Conservation (phyloP, 2,888 invertebrate genomes). For the Cotesia congregata region DNA sequence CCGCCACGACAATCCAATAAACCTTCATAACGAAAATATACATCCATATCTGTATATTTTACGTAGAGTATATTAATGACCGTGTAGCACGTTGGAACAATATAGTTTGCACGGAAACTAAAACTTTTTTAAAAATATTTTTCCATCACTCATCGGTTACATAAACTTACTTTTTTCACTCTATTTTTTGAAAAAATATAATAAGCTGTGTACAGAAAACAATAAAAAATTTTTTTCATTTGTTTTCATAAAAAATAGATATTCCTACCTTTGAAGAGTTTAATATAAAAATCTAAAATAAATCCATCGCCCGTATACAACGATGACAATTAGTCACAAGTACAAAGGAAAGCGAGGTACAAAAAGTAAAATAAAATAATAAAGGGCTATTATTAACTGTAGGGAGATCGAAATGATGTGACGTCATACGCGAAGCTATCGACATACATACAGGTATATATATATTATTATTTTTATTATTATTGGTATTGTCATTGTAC, state of each 20-base stretch:
- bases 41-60: not conserved
- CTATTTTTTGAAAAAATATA: not conserved
- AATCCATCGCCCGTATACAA: not conserved
- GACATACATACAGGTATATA: too few species aligned
- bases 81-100: not conserved
- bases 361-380: slow-evolving; percentile 3
- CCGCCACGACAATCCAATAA: not conserved
- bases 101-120: not conserved
- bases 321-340: slow-evolving; percentile 14
- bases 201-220: not conserved
- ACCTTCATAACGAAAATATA: not conserved
- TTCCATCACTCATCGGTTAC: not conserved
- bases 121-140: not conserved
- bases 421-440: slow-evolving; percentile 12
- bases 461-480: not conserved
- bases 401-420: slow-evolving; percentile 6
- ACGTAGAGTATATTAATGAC: not conserved
- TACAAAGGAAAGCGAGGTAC: not conserved
- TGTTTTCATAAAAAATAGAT: not conserved
- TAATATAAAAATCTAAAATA: not conserved
- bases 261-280: not conserved
- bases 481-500: not conserved
- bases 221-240: not conserved
- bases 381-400: slow-evolving; percentile 4
- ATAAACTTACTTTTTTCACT: not conserved